Conservation (phyloP, 2,797 vertebrate species). For the Heliangelus exortis region DNA sequence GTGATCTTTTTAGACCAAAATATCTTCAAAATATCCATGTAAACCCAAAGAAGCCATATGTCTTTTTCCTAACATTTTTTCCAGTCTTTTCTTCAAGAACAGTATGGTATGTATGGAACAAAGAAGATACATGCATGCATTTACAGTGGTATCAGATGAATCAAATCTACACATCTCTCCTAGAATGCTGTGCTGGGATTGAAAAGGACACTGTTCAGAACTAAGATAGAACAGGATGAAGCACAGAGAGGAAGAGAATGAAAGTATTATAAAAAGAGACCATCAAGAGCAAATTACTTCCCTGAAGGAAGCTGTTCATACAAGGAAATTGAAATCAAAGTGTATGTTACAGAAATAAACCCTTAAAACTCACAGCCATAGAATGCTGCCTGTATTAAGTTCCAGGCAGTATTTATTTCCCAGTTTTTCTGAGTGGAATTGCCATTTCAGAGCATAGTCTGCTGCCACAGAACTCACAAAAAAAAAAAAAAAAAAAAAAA, state of each 20-base stretch:
- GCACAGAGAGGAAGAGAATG: background rate
- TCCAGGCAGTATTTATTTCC: background rate
- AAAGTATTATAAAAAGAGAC: background rate
- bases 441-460: background rate
- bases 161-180: background rate
- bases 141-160: background rate
- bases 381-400: background rate
- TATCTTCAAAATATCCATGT: background rate
- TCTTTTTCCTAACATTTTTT: background rate
- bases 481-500: background rate
- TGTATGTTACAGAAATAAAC: background rate
- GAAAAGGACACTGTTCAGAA: background rate
- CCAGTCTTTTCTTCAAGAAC: background rate
- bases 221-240: background rate
- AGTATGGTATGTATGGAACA: fast-evolving
- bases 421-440: background rate
- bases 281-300: background rate
- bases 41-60: background rate
- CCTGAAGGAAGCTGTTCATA: background rate
- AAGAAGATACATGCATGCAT: background rate
- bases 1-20: background rate
- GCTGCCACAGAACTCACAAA: background rate
- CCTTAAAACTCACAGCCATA: background rate
- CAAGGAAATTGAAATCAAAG: background rate
- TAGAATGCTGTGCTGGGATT: background rate